phyloP scores from a whole-genome alignment of 1,140 invertebrate genomes.

The Drosophila trapezifrons region DNA sequence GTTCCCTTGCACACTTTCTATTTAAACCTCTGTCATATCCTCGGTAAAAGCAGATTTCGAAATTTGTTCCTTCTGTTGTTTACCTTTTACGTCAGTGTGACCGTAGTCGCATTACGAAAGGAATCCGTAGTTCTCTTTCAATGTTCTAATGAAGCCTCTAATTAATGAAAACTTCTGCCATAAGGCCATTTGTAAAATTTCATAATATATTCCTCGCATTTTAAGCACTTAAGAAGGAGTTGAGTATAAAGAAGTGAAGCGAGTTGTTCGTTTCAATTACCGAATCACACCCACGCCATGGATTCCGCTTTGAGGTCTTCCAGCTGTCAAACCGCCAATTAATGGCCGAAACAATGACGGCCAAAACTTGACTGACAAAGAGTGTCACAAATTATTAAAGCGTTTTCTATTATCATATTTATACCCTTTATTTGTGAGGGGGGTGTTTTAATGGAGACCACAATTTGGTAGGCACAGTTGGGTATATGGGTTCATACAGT shows the following conservation, averaged over 20 bases:
- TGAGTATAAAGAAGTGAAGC: neutral
- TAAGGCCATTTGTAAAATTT: too few relatives aligned
- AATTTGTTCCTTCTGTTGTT: too few relatives aligned
- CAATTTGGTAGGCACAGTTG: neutral
- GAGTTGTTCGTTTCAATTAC: conserved; percentile 56
- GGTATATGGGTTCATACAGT: neutral
- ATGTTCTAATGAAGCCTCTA: too few relatives aligned
- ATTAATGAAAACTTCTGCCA: too few relatives aligned
- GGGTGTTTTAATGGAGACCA: neutral
- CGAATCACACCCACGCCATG: conserved; percentile 61
- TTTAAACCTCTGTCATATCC: too few relatives aligned
- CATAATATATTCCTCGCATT: too few relatives aligned
- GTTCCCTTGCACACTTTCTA: too few relatives aligned
- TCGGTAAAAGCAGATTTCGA: too few relatives aligned
- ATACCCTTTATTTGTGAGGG: conserved; percentile 8
- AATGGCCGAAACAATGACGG: conserved; percentile 54
- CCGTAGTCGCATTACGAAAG: too few relatives aligned
- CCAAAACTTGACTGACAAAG: conserved; percentile 32
- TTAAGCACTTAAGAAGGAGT: neutral
- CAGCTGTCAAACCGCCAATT: conserved; percentile 66
- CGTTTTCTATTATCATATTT: conserved; percentile 40
- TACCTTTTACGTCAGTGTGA: too few relatives aligned
- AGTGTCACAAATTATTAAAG: conserved; percentile 48
- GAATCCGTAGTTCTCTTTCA: too few relatives aligned
- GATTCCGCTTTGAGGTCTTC: conserved; percentile 47